These are phyloP conservation scores for Agrypnia vestita DNA, from an alignment of 1,140 invertebrate genomes.

Conservation along the genomic window DNA sequence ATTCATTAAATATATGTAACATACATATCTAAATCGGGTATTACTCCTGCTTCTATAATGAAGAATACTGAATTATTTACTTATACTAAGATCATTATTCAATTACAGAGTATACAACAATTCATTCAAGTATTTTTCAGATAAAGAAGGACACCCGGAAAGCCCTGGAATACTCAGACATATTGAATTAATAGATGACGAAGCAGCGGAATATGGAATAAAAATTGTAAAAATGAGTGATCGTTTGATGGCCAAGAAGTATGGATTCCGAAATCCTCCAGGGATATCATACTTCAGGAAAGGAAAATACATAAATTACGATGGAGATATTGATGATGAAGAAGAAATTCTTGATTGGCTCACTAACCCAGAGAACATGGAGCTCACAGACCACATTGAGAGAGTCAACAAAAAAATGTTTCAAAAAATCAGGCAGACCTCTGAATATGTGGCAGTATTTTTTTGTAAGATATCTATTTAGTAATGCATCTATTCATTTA, in stretches of 20 bases:
- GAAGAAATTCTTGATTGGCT: constrained; percentile 95
- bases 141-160: constrained; percentile 87
- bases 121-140: constrained; percentile 68
- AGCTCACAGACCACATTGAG: constrained; percentile 94
- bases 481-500: no score
- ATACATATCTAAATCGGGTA: no score
- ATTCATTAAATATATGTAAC: no score
- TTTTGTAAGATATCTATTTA: constrained; percentile 84
- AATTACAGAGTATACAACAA: not conserved
- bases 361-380: constrained; percentile 95
- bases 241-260: constrained; percentile 94
- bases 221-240: constrained; percentile 93
- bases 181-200: constrained; percentile 93
- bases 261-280: constrained; percentile 90
- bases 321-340: constrained; percentile 94
- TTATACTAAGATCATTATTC: not conserved
- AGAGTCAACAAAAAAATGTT: constrained; percentile 95
- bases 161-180: constrained; percentile 86
- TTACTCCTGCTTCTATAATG: no score
- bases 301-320: constrained; percentile 91
- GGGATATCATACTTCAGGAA: constrained; percentile 94
- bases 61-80: no score
- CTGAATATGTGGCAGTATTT: constrained; percentile 94
- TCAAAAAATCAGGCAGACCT: constrained; percentile 90
- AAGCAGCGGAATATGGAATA: constrained; percentile 92